Percentiles rank a stretch among this genome's conserved stretches.
Conservation (phyloP, 2,797 vertebrate genomes). For the Betta splendens region DNA sequence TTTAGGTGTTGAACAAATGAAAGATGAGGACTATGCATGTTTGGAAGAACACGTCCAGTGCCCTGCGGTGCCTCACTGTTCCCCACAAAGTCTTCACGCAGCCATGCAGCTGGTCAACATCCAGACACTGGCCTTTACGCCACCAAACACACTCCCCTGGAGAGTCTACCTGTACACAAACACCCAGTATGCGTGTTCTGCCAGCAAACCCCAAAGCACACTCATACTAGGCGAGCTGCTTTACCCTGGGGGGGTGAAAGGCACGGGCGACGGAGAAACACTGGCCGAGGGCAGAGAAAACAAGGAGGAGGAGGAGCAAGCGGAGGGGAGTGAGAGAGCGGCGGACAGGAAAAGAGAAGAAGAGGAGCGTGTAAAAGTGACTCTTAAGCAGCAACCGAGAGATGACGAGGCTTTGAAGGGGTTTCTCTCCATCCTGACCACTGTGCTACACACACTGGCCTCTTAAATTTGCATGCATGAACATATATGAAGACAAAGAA, state of each 20-base stretch:
- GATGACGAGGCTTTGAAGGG: conserved; percentile 70
- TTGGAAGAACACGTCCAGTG: conserved; percentile 39
- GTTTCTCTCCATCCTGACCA: conserved; percentile 81
- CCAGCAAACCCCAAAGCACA: conserved; percentile 64
- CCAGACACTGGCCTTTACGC: conserved; percentile 92
- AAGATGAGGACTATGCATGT: conserved; percentile 25
- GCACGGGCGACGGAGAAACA: background rate
- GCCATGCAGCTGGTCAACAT: conserved; percentile 91
- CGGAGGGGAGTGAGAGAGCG: conserved; percentile 9
- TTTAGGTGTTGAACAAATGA: conserved; percentile 25
- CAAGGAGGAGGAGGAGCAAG: background rate
- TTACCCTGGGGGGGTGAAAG: conserved; percentile 53
- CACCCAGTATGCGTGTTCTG: conserved; percentile 56
- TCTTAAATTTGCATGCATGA: conserved; percentile 17
- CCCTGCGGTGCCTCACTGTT: conserved; percentile 46
- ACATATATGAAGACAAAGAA: too few species aligned
- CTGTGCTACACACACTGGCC: conserved; percentile 77
- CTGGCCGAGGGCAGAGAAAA: conserved; percentile 1
- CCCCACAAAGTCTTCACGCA: conserved; percentile 84
- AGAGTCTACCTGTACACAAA: conserved; percentile 91
- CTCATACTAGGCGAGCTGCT: conserved; percentile 88
- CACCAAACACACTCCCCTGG: conserved; percentile 83
- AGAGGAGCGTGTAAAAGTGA: conserved; percentile 59
- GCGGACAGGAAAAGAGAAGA: rapidly evolving
- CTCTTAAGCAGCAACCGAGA: conserved; percentile 83